A percentile compares a stretch with the other conserved stretches of the same genome.
These are phyloP conservation scores for Littorina saxatilis DNA, from an alignment of 1,140 invertebrate species.

Conservation along the genomic window DNA sequence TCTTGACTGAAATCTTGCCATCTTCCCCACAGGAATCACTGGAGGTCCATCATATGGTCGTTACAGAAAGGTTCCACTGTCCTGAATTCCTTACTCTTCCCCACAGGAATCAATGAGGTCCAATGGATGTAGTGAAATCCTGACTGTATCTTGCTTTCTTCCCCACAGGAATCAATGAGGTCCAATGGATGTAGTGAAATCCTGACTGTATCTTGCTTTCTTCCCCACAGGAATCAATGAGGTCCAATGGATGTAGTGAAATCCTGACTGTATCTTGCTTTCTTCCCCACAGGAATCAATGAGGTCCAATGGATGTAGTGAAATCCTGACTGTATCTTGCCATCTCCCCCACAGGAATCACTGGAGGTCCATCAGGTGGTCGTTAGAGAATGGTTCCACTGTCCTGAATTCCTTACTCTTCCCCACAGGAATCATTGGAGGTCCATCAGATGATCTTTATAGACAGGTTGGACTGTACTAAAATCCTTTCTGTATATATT, in stretches of 20 bases:
- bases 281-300: constrained; percentile 58
- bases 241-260: too few species aligned
- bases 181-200: background rate
- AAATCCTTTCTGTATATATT: too few species aligned
- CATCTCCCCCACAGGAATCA: constrained; percentile 56
- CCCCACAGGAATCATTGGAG: background rate
- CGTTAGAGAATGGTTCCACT: background rate
- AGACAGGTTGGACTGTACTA: too few species aligned
- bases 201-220: too few species aligned
- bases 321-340: too few species aligned
- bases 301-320: constrained; percentile 7
- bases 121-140: too few species aligned
- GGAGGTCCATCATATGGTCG: constrained; percentile 50
- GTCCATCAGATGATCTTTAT: background rate
- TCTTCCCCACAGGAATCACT: constrained; percentile 58
- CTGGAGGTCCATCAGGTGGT: constrained; percentile 35
- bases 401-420: too few species aligned
- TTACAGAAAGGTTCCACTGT: too few species aligned
- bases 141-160: background rate
- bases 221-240: too few species aligned
- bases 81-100: too few species aligned
- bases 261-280: too few species aligned
- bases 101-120: background rate
- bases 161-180: background rate
- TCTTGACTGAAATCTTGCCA: too few species aligned